Evolutionary conservation across 2,797 vertebrate genomes (phyloP).

Genomic region (Micromesistius poutassou): DNA sequence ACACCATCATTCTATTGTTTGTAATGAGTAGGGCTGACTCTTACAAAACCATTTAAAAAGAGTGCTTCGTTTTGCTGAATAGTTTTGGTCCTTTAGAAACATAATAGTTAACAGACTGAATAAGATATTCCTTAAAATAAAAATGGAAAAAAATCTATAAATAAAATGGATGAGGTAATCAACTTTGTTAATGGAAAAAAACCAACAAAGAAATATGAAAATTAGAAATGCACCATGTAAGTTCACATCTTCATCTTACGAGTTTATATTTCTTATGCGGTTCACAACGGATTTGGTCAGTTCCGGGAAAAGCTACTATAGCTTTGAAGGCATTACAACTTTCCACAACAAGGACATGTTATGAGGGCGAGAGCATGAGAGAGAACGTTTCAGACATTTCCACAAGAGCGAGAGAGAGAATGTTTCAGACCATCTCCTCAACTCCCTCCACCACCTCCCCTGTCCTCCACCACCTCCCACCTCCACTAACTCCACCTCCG

Average conservation of each 20-base stretch:
- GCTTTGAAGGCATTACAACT: background rate
- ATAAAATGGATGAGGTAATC: slow-evolving; percentile 43
- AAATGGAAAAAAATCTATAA: slow-evolving; percentile 7
- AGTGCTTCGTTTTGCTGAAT: background rate
- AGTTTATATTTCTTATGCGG: background rate
- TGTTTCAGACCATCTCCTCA: background rate
- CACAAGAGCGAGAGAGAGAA: background rate
- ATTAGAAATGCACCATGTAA: background rate
- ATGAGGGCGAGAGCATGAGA: background rate
- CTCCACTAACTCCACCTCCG: background rate
- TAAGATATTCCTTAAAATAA: background rate
- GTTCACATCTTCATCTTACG: background rate
- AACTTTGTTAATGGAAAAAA: background rate
- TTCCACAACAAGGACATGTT: background rate
- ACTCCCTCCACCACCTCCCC: background rate
- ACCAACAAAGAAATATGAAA: background rate
- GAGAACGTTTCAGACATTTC: too few relatives aligned
- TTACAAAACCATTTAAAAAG: background rate
- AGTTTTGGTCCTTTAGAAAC: background rate
- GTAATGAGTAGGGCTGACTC: background rate
- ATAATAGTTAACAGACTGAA: background rate
- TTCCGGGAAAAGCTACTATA: background rate
- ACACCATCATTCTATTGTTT: background rate
- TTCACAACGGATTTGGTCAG: background rate
- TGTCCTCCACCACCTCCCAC: too few relatives aligned